Percentiles rank a stretch among this genome's conserved stretches.
These are phyloP conservation scores for Oreohelix idahoensis DNA, from an alignment of 1,140 invertebrate genomes.

Conservation along the genomic window DNA sequence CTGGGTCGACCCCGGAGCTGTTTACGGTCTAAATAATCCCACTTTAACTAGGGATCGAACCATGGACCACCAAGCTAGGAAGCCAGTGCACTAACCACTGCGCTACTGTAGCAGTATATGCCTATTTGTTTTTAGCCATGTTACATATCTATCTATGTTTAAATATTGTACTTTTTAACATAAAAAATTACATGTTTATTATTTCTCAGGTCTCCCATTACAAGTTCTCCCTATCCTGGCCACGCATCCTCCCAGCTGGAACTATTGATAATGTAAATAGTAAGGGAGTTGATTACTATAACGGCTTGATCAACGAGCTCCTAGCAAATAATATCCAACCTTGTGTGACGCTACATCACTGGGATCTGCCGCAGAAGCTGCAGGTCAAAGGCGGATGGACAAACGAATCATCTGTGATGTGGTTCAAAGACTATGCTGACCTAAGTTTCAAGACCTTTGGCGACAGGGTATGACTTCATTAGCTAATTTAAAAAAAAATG, in stretches of 20 bases:
- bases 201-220: conserved; percentile 59
- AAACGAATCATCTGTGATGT: conserved; percentile 74
- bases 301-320: conserved; percentile 60
- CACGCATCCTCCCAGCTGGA: conserved; percentile 61
- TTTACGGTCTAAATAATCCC: no score
- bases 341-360: conserved; percentile 76
- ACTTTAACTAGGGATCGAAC: no score
- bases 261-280: conserved; percentile 47
- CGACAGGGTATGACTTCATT: conserved; percentile 55
- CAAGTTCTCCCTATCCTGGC: conserved; percentile 68
- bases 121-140: no score
- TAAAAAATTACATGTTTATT: no score
- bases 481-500: no score
- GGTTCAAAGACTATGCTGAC: conserved; percentile 75
- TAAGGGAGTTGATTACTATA: conserved; percentile 62
- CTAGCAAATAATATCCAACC: conserved; percentile 52
- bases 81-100: no score
- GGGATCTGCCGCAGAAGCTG: conserved; percentile 73
- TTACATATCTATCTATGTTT: no score
- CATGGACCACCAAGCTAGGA: no score
- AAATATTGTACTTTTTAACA: no score
- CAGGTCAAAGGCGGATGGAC: conserved; percentile 75
- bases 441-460: conserved; percentile 71
- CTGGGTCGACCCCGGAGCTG: no score
- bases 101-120: no score